A percentile compares a stretch with the other conserved stretches of the same genome.
phyloP scores from a whole-genome alignment of 2,888 invertebrate genomes.

The Ophion ventricosus region DNA sequence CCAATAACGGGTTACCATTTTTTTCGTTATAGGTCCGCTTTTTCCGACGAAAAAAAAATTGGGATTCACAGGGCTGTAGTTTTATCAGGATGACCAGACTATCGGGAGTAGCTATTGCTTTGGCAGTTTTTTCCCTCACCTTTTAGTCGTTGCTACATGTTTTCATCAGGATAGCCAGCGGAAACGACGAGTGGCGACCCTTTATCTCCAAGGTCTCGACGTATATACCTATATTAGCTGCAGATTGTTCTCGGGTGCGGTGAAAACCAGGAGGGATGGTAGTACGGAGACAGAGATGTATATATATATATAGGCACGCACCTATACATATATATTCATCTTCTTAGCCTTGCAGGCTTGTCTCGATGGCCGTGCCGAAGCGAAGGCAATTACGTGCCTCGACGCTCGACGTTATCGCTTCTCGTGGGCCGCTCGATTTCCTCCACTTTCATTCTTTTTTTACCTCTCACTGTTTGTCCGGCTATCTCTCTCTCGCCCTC shows the following conservation, averaged over 20 bases:
- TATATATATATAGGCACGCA: conserved; percentile 2
- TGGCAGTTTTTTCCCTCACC: conserved; percentile 34
- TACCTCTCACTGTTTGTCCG: conserved; percentile 37
- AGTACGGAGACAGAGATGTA: conserved; percentile 26
- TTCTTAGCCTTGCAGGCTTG: conserved; percentile 64
- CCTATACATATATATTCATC: conserved; percentile 42
- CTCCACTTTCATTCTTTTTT: conserved; percentile 67
- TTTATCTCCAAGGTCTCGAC: conserved; percentile 52
- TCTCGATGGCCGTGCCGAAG: conserved; percentile 71
- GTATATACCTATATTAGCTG: conserved; percentile 60
- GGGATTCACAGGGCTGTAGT: not conserved
- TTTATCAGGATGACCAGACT: conserved; percentile 7
- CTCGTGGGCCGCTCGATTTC: conserved; percentile 74
- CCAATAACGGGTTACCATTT: not conserved
- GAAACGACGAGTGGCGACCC: conserved; percentile 52
- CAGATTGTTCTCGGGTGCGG: conserved; percentile 34
- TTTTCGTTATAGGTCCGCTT: not conserved
- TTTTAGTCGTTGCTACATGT: conserved; percentile 50
- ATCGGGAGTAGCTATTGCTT: not conserved
- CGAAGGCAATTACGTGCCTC: conserved; percentile 79
- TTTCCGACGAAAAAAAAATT: not conserved
- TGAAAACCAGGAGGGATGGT: conserved; percentile 33
- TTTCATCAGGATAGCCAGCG: conserved; percentile 56
- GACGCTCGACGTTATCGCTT: conserved; percentile 78
- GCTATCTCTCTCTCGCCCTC: conserved; percentile 47